A percentile compares a stretch with the other conserved stretches of the same genome.
These are phyloP conservation scores for Ceuthmochares aereus DNA, from an alignment of 2,113 vertebrate genomes.

Conservation along the genomic window DNA sequence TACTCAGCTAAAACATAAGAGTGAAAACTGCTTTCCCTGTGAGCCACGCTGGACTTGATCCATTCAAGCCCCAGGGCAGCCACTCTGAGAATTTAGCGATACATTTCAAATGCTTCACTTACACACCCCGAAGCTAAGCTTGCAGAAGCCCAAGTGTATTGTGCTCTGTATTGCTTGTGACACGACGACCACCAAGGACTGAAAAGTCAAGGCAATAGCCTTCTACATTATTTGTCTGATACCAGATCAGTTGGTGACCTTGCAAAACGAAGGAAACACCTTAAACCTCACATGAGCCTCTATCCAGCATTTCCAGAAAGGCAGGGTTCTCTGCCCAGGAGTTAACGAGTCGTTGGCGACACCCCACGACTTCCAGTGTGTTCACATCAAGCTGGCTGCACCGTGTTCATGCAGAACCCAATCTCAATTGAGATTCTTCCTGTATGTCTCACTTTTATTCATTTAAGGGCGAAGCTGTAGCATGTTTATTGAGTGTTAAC, in stretches of 20 bases:
- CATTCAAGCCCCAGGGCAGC: not conserved
- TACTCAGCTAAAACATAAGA: rapidly evolving
- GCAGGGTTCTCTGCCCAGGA: not conserved
- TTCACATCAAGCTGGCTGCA: not conserved
- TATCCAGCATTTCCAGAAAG: not conserved
- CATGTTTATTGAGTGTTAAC: not conserved
- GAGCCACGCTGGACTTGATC: not conserved
- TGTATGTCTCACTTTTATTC: not conserved
- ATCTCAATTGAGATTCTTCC: not conserved
- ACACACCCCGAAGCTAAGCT: not conserved
- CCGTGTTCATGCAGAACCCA: not conserved
- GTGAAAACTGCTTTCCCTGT: not conserved
- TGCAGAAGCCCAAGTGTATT: not conserved
- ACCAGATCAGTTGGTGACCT: not conserved
- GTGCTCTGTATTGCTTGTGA: rapidly evolving
- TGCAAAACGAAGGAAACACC: not conserved
- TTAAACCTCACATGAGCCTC: not conserved
- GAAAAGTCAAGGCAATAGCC: not conserved
- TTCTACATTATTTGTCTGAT: rapidly evolving
- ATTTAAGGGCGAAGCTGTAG: rapidly evolving
- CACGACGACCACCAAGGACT: rapidly evolving
- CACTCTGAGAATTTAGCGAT: not conserved
- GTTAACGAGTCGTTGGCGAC: not conserved
- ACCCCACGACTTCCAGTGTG: not conserved
- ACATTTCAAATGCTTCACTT: not conserved